A percentile compares a stretch with the other conserved stretches of the same genome.
phyloP scores from a whole-genome alignment of 2,113 vertebrate genomes.

The Triplophysa dalaica region DNA sequence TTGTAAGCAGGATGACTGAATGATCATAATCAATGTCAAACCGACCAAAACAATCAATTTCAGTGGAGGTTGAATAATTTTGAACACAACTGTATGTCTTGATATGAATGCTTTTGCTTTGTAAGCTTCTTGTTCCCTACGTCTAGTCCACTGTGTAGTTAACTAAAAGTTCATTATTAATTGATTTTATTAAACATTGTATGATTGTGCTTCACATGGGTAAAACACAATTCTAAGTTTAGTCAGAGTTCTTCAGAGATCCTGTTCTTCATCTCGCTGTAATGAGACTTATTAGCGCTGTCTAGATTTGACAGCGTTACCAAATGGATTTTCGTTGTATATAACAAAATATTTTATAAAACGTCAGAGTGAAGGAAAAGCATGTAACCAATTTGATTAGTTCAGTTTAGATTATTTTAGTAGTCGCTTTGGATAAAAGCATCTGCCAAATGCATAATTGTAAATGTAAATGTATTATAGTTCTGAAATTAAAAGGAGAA shows the following conservation, averaged over 20 bases:
- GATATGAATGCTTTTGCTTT: no score
- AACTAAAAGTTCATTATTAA: not conserved
- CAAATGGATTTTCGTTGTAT: constrained; percentile 21
- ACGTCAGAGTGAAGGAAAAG: not conserved
- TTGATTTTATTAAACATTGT: not conserved
- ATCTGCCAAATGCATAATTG: no score
- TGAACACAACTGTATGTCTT: no score
- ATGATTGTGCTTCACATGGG: not conserved
- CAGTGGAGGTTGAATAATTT: no score
- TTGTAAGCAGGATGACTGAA: no score
- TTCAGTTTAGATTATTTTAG: no score
- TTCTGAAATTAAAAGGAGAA: not conserved
- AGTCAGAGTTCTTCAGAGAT: not conserved
- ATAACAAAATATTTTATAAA: constrained; percentile 16
- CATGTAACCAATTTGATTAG: constrained; percentile 14
- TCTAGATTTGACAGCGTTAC: not conserved
- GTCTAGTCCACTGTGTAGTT: not conserved
- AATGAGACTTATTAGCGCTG: constrained; percentile 5
- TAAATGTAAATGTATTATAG: no score
- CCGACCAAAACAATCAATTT: no score
- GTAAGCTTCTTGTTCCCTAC: not conserved
- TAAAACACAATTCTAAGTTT: not conserved
- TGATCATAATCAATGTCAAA: no score
- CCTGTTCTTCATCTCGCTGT: constrained; percentile 8
- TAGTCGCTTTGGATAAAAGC: no score